Percentiles rank a stretch among this genome's conserved stretches.
Conservation (phyloP, 2,888 invertebrate genomes). For the Oxytorus armatus region DNA sequence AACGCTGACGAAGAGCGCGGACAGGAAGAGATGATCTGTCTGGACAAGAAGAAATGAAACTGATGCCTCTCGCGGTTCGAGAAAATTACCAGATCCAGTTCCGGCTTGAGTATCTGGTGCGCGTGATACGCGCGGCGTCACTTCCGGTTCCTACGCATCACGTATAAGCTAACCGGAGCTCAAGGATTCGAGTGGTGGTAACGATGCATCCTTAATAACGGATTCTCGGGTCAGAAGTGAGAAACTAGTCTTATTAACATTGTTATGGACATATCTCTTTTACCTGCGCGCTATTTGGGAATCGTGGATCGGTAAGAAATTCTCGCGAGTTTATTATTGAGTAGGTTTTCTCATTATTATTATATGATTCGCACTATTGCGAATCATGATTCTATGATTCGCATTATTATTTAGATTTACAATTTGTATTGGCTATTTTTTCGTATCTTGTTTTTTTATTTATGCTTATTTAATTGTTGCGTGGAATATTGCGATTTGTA, state of each 20-base stretch:
- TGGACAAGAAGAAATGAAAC: conserved; percentile 35
- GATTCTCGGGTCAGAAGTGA: conserved; percentile 23
- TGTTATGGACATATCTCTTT: too few species aligned
- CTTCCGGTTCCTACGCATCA: conserved; percentile 43
- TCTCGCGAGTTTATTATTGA: too few species aligned
- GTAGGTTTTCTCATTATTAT: too few species aligned
- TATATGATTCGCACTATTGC: too few species aligned
- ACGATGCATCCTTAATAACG: conserved; percentile 42
- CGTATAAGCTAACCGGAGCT: not conserved
- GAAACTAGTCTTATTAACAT: conserved; percentile 25
- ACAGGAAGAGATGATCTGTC: conserved; percentile 21
- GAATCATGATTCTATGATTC: too few species aligned
- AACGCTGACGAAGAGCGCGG: not conserved
- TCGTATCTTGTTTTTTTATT: too few species aligned
- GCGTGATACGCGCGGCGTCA: conserved; percentile 53
- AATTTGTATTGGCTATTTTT: too few species aligned
- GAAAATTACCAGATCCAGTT: conserved; percentile 24
- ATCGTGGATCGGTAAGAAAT: not conserved
- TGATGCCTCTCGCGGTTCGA: conserved; percentile 21
- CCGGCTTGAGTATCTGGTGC: conserved; percentile 61
- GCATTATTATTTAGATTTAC: too few species aligned
- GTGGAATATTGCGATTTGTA: too few species aligned
- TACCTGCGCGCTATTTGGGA: not conserved
- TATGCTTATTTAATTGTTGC: too few species aligned
- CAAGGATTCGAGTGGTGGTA: conserved; percentile 7